Base-by-base conservation (phyloP, 2,797 vertebrate species). In the Trachurus trachurus region DNA sequence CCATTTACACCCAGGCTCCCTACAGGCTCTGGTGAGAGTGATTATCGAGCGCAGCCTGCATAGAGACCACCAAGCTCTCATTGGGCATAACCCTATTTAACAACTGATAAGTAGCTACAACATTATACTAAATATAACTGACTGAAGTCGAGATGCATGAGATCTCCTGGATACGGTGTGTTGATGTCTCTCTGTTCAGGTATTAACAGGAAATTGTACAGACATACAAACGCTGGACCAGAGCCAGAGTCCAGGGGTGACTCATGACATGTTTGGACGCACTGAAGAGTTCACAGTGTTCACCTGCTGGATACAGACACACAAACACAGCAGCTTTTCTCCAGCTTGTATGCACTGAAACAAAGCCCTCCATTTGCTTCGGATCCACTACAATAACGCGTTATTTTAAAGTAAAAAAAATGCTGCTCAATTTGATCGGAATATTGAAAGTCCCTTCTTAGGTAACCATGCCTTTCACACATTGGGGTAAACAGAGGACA, bases 401-500 rank as follows among this genome's bases (percentile, higher is more conserved):
- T 3, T 40, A 45, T 7, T 34, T 15, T 21, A 34, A 71, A 19
- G 9, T 19, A 49, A 54, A 11, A 29, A 59, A 50, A 9, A 68
- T 4, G 6, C 13, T 2, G 9, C n/a, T 58, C 12, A 42, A 59
- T 54, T 74, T 54, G 31, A 17, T 54, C 44, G 64, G 22, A 11
- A 53, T 39, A 2, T 29, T 31, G 4, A 65, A 31, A 71, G 58
- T 59, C 34, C 71, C 76, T 85, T 82, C 74, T 76, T 71, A 81
- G 74, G 84, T 84, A 89, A 84, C 78, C 52, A 50, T 86, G 78
- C 88, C 86, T 86, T 85, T 92, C 89, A 89, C 87, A 86, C 82
- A 78, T 86, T 72, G 71, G 84, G 85, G 88, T 92, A 92, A 94
- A 92, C 85, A 91, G 88, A 89, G 88, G 90, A 93, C 92, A 89